Evolutionary conservation across 2,888 invertebrate genomes (phyloP).

Genomic region (Phengaris alcon): DNA sequence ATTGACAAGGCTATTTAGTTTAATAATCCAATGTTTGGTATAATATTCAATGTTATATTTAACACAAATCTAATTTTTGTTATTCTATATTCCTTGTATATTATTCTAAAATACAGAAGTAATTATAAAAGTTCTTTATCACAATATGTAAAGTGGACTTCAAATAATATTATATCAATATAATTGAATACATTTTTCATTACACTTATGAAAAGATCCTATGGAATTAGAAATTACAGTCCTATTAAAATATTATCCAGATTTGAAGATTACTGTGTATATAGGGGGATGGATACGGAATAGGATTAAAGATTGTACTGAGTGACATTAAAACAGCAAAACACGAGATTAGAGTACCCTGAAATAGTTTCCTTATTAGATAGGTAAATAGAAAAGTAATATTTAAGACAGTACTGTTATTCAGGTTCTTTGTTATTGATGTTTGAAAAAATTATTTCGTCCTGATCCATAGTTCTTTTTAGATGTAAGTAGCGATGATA

Average conservation of each 20-base stretch:
- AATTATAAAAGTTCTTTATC: neutral
- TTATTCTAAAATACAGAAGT: neutral
- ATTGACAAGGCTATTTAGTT: neutral
- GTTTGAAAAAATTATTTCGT: conserved; percentile 53
- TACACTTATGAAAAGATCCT: conserved; percentile 17
- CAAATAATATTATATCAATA: neutral
- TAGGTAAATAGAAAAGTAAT: conserved; percentile 66
- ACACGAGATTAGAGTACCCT: conserved; percentile 41
- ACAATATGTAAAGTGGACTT: neutral
- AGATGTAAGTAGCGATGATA: conserved; percentile 35
- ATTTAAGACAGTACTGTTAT: conserved; percentile 50
- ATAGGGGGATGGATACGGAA: conserved; percentile 2
- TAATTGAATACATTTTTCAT: neutral
- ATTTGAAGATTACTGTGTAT: conserved; percentile 16
- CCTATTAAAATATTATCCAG: conserved; percentile 22
- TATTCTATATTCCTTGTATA: neutral
- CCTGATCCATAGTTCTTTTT: conserved; percentile 51
- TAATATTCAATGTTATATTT: neutral
- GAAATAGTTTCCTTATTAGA: conserved; percentile 61
- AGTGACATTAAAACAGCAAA: conserved; percentile 5
- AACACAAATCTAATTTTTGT: neutral
- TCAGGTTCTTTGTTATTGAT: conserved; percentile 54
- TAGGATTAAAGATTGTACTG: conserved; percentile 17
- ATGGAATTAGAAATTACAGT: conserved; percentile 6
- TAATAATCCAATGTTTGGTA: neutral